phyloP scores from a whole-genome alignment of 2,888 invertebrate genomes.

The Tridacna gigas region DNA sequence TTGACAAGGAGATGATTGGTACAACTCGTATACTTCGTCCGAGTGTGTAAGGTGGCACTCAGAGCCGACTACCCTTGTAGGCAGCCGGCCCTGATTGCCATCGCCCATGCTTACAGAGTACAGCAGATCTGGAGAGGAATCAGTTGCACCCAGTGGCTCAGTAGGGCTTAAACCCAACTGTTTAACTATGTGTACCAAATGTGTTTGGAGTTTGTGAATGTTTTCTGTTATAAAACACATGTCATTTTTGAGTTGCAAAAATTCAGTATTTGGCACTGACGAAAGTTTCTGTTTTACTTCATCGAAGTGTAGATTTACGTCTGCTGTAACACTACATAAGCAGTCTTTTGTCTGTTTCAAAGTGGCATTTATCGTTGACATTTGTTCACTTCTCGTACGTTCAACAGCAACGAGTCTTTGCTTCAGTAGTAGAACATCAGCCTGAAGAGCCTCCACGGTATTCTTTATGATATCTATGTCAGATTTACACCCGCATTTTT shows the following conservation, averaged over 20 bases:
- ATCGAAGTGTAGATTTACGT: neutral
- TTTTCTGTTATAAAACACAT: neutral
- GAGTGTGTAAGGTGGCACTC: too few relatives aligned
- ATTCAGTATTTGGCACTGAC: neutral
- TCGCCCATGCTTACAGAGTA: too few relatives aligned
- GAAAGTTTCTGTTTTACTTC: neutral
- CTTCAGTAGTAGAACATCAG: constrained; percentile 10
- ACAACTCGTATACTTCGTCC: too few relatives aligned
- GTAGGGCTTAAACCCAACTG: neutral
- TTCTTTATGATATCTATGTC: neutral
- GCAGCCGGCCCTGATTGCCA: too few relatives aligned
- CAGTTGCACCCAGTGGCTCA: too few relatives aligned
- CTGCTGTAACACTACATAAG: neutral
- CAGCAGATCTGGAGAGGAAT: too few relatives aligned
- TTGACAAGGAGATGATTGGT: too few relatives aligned
- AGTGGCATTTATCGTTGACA: neutral
- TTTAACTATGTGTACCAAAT: neutral
- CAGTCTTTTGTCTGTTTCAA: neutral
- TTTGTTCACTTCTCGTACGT: neutral
- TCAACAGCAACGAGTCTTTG: constrained; percentile 16
- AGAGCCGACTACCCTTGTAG: too few relatives aligned
- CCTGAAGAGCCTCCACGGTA: neutral
- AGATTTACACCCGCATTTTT: neutral
- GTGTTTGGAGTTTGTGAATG: neutral
- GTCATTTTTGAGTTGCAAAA: neutral